Base-by-base conservation (phyloP, 2,797 vertebrate genomes). In the Hapalemur alaotrensis region DNA sequence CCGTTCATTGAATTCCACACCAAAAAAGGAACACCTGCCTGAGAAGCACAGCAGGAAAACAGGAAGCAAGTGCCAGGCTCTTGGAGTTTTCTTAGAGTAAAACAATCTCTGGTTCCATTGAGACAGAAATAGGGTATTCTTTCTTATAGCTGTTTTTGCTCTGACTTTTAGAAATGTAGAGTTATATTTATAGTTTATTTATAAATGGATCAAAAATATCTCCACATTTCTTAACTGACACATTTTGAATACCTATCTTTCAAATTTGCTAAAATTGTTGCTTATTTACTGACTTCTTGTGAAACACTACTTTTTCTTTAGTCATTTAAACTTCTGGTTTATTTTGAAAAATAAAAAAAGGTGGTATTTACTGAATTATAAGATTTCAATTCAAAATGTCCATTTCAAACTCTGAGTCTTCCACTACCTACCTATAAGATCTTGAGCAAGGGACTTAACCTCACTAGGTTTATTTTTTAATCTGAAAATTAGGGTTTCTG, bases 161-260 rank as follows among this genome's bases (percentile, higher is more conserved):
- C 52, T 96, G 20, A 57, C 85, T 20, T 59, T 38, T 95, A 75
- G 63, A 93, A 89, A 89, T 95, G 20, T 38, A 93, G 8, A 67
- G 23, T 92, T 84, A 72, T 25, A 73, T 84, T 59, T 90, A 46
- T 46, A 91, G 13, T 41, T 81, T 85, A 54, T 78, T 95, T 97
- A 86, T 87, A 94, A 86, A 75, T 65, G 20, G 22, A 61, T 80
- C 86, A 70, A 88, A 89, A 95, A 48, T 93, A 52, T 80, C 57
- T 84, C 10, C 30, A 88, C 52, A 41, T 89, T 93, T 93, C 43
- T 90, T 91, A 95, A 94, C 73, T 89, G 67, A 80, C 78, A 93
- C 67, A 82, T 48, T 96, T 85, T 93, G 43, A 92, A 85, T 76
- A 57, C 43, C n/a, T 94, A 69, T 82, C 69, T 96, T 96, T 89